Base-by-base conservation (phyloP, 2,797 vertebrate genomes). In the Hafferia zeledoni region DNA sequence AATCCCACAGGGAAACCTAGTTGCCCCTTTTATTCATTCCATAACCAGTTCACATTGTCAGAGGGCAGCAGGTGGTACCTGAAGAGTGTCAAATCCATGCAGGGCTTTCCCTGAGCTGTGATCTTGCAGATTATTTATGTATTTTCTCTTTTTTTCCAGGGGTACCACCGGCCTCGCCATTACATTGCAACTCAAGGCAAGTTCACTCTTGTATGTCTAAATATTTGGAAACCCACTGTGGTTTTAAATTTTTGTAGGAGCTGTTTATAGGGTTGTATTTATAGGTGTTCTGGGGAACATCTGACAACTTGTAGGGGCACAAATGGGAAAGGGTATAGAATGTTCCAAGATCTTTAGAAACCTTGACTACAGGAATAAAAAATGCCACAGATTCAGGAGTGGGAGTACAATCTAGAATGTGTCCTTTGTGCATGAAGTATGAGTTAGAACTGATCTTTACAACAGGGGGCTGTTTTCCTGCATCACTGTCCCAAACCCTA, bases 141-240 rank as follows among this genome's bases (percentile, higher is more conserved):
- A 9, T 89, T 92, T 88, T 35, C 20, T 87, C 41, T 75, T 87
- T 31, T 87, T 35, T 92, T 87, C 44, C 97, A 99, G 99, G 99
- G 99, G 2, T 99, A 99, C 95, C 99, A 99, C 85, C 98, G 99
- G 63, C 99, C 99, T 96, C 98, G 99, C 89, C 99, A 99, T 97
- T 99, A 99, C 98, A 99, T 99, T 77, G 99, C 99, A 94, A 99
- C 99, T 78, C 99, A 99, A 99, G 99, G 99, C 99, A 98, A 98
- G 96, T 90, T 47, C 47, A 46, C 47, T 64, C 80, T 90, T 88
- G 28, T 50, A 9, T 94, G 53, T 89, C 59, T 47, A 49, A 93
- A 65, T 70, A 46, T 52, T 35, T 65, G 55, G 43, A n/a, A 93
- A 79, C 1, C n/a, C 41, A 19, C 43, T 81, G 57, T 17, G 56